Evolutionary conservation across 2,888 invertebrate species (phyloP), one percentile per base, ranked within the genome.

Genomic region (Conus canariensis): DNA sequence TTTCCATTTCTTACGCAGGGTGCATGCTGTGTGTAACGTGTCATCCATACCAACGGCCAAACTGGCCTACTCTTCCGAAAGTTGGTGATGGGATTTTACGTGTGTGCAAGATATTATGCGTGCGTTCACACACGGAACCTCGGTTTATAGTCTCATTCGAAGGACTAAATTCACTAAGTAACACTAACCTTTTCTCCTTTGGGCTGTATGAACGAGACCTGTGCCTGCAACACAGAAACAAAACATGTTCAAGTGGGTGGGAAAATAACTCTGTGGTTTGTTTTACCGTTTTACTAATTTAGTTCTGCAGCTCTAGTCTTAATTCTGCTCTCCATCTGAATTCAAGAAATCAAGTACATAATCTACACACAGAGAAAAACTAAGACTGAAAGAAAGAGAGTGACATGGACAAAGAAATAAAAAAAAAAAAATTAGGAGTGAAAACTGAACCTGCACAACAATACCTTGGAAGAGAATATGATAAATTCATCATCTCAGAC

Each of bases 141-240:
- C n/a, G n/a, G n/a, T n/a, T n/a, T n/a, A n/a, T n/a, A n/a, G n/a
- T n/a, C n/a, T n/a, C n/a, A n/a, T n/a, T n/a, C n/a, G n/a, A n/a
- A n/a, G n/a, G n/a, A n/a, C n/a, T n/a, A n/a, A n/a, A n/a, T n/a
- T n/a, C n/a, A n/a, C n/a, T n/a, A n/a, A 60, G 7, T 70, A 8
- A 19, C 10, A 7, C 86, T 64, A 45, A 86, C 86, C 86, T 25
- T 86, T 19, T 64, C 45, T 86, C 86, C n/a, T 45, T 85, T 59
- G 85, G 86, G 64, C 86, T 86, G 86, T 86, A 45, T 45, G 86
- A 86, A 19, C 86, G 86, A 67, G 86, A 86, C 19, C 86, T 86
- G 67, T 45, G 86, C 30, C 86, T 86, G 86, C 30, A 67, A 85
- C 83, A 83, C 64, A 85, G 59, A 16, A 85, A 85, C 59, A 85